Conservation (phyloP, 2,888 invertebrate species). For the Temnothorax ravouxi region DNA sequence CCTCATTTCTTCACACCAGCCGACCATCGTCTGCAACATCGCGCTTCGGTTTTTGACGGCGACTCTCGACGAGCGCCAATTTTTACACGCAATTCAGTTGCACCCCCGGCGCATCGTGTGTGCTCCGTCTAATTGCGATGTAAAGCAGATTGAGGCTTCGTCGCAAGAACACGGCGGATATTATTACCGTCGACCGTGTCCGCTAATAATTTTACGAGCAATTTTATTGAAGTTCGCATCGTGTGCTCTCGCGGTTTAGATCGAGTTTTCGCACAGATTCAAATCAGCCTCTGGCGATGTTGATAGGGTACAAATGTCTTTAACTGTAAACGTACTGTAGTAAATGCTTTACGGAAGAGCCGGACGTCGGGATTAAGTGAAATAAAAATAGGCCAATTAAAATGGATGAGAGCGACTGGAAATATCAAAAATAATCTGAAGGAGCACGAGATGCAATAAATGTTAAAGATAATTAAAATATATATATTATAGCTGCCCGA, state of each 20-base stretch:
- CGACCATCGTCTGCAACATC: neutral
- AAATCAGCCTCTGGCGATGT: slow-evolving; percentile 8
- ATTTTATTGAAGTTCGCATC: slow-evolving; percentile 39
- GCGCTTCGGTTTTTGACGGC: neutral
- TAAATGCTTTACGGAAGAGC: slow-evolving; percentile 14
- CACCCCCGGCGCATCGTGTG: neutral
- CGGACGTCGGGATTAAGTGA: neutral
- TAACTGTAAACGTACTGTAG: neutral
- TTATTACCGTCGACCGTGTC: slow-evolving; percentile 8
- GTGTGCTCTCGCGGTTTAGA: slow-evolving; percentile 15
- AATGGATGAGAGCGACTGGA: neutral
- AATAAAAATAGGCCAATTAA: slow-evolving; percentile 9
- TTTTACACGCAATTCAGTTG: slow-evolving; percentile 25
- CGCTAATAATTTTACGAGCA: slow-evolving; percentile 48
- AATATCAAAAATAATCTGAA: neutral
- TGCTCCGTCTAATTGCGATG: slow-evolving; percentile 20
- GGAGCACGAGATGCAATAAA: neutral
- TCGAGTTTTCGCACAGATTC: slow-evolving; percentile 35
- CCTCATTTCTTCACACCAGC: neutral
- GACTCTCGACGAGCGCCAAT: neutral
- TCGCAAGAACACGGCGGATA: slow-evolving; percentile 17
- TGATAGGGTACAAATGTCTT: slow-evolving; percentile 14
- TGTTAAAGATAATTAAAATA: slow-evolving; percentile 5
- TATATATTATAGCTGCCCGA: neutral
- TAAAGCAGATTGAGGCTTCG: slow-evolving; percentile 30